Base-by-base conservation (phyloP, 1,140 invertebrate genomes). In the Psix sp. region DNA sequence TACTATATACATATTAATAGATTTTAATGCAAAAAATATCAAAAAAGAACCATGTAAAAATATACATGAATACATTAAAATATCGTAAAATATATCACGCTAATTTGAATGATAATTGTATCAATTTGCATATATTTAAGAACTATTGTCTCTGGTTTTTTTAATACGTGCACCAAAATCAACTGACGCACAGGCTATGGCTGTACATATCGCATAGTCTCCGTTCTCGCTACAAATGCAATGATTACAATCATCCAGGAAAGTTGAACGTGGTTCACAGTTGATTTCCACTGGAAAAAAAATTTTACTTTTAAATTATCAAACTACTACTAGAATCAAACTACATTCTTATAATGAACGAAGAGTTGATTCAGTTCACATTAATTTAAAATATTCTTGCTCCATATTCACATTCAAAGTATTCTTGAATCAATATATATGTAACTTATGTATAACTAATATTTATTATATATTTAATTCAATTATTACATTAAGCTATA, bases 171-270 rank as follows among this genome's bases (percentile, higher is more conserved):
- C 57, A 1, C 67, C 67, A 49, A 71, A 71, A 38, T 62, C 48
- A 5, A 63, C 67, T 13, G 66, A 49, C 29, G 56, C 39, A 21
- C 67, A 71, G 20, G 67, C 67, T 6, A 9, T 49, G 1, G 57
- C 57, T n/a, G 57, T 63, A 6, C 57, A 71, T 10, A 71, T 45
- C 0, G 57, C 57, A 18, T 71, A 71, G 13, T 56, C 57, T 15
- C 57, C 67, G 31, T 7, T 48, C 42, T 70, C 66, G n/a, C 66
- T 70, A 36, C 66, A 70, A 26, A 24, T 14, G 35, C 66, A 70
- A 15, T 52, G 45, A 10, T 70, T 70, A 20, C 66, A 70, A 5
- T 60, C 66, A 4, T 70, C 49, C 49, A 62, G 62, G 43, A 62
- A 70, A 3, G 48, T 56, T 56, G 56, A 60, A 3, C 57, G 56